Evolutionary conservation across 2,888 invertebrate species (phyloP).

Genomic region (Embidobia sp.): DNA sequence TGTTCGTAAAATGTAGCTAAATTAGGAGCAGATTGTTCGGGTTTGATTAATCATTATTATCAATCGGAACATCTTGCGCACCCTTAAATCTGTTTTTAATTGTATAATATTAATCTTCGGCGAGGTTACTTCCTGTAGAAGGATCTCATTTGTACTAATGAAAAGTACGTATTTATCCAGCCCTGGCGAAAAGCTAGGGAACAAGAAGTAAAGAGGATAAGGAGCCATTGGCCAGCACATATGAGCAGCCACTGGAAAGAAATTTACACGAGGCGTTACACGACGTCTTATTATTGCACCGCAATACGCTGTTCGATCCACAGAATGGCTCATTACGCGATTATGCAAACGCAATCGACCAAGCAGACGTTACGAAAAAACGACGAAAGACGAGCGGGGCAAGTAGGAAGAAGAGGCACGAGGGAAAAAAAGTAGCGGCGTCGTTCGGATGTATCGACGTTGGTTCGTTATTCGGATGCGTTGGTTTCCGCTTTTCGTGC

Average conservation of each 20-base stretch:
- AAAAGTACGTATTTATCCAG: slow-evolving; percentile 22
- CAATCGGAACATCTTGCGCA: background rate
- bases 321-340: slow-evolving; percentile 64
- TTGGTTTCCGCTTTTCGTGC: slow-evolving; percentile 40
- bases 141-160: slow-evolving; percentile 13
- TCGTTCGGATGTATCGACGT: slow-evolving; percentile 55
- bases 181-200: slow-evolving; percentile 50
- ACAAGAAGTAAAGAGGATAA: slow-evolving; percentile 64
- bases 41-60: background rate
- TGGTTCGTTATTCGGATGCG: slow-evolving; percentile 45
- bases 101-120: background rate
- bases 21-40: background rate
- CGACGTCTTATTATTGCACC: slow-evolving; percentile 62
- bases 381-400: background rate
- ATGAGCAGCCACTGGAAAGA: slow-evolving; percentile 80
- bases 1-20: too few relatives aligned
- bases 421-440: slow-evolving; percentile 10
- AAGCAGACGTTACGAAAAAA: slow-evolving; percentile 37
- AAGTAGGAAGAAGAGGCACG: background rate
- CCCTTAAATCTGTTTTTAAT: background rate
- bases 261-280: slow-evolving; percentile 78
- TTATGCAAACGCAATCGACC: slow-evolving; percentile 64
- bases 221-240: slow-evolving; percentile 78
- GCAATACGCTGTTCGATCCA: slow-evolving; percentile 56
- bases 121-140: background rate